Evolutionary conservation across 2,113 vertebrate species (phyloP), one percentile per base, ranked within the genome.

Genomic region (Odobenus rosmarus): DNA sequence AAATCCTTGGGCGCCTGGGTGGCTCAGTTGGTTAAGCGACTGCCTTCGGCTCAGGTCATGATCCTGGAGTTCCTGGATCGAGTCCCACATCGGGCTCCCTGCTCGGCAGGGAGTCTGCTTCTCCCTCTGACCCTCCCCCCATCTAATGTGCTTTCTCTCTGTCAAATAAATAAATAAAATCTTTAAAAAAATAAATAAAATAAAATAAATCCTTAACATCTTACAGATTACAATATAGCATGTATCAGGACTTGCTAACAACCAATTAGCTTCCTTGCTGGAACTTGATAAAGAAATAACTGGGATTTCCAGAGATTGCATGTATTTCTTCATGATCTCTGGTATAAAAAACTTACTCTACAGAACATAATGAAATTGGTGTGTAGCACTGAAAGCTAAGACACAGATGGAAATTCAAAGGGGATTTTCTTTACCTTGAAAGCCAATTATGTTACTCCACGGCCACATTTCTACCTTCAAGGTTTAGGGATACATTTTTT

Each of bases 401-500:
- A 69, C 51, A 10, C 53, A 55, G 23, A 19, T 42, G 46, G 36
- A 59, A 72, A 85, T 85, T 90, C 31, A 49, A 64, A 90, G 18
- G 23, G 85, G 19, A 57, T 82, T 97, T 95, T 57, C 72, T 90
- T 81, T 71, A 46, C 49, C 67, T 84, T 55, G 9, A 77, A 74
- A 94, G 36, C 18, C 49, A 26, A 84, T 84, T 77, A 31, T 61
- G 57, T 31, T 81, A 31, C 4, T 72, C 19, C 8, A 64, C 18
- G 81, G 39, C 51, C 9, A 89, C n/a, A 72, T 53, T 90, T 87
- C 46, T 93, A 79, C 33, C 53, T 64, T 93, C 10, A 72, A 93
- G 31, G 21, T 85, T 88, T 57, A 82, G 81, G 15, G 28, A n/a
- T 90, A 59, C 88, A 49, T 83, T 72, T 36, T 83, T 79, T 64